Evolutionary conservation across 2,888 invertebrate species (phyloP).

Genomic region (Emesis furor): DNA sequence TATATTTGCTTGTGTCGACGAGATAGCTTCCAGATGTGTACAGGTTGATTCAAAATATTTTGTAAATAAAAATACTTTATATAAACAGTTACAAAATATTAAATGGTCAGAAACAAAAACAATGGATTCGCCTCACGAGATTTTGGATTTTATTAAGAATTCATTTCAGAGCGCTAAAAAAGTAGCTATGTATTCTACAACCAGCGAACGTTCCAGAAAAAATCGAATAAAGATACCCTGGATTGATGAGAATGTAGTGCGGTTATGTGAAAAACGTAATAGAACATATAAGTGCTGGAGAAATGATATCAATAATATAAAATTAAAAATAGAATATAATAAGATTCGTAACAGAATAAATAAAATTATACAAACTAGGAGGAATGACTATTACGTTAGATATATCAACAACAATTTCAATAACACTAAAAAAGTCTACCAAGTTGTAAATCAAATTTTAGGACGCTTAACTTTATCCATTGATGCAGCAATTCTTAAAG

Average conservation of each 20-base stretch:
- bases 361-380: not conserved
- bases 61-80: no score
- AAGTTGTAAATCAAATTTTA: not conserved
- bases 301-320: not conserved
- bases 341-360: not conserved
- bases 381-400: not conserved
- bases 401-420: not conserved
- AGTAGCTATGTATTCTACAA: no score
- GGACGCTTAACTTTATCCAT: conserved; percentile 6
- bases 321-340: not conserved
- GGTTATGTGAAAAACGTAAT: not conserved
- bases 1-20: conserved; percentile 26
- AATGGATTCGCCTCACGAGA: no score
- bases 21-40: no score
- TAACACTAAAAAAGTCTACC: not conserved
- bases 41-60: no score
- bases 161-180: no score
- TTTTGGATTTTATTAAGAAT: no score
- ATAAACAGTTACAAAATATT: no score
- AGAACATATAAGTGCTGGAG: not conserved
- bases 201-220: no score
- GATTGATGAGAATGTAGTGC: not conserved
- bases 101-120: no score
- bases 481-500: not conserved
- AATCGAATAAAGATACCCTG: no score